Base-by-base conservation (phyloP, 2,888 invertebrate species). In the Meloe dianella region DNA sequence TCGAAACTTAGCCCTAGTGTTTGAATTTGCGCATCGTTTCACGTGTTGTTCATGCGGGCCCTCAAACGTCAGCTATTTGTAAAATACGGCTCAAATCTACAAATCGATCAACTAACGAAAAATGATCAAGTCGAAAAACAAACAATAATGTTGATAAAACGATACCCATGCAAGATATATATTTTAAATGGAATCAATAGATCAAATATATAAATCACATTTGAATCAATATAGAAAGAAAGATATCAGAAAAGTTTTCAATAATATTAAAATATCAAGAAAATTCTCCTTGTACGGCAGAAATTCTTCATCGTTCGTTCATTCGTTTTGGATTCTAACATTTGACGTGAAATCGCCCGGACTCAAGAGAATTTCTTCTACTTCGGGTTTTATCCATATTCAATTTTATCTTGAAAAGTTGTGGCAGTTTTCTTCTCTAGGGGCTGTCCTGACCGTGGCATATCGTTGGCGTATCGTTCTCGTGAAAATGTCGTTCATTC, bases 11-110 rank as follows among this genome's bases (percentile, higher is more conserved):
- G 54, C 12, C 51, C 75, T 77, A 75, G 79, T 83, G 82, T 83
- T 83, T 83, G 83, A 82, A 80, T 83, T 83, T 81, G 81, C 83
- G 83, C 82, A 80, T 81, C 78, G 80, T 73, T 83, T 80, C 82
- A 82, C 82, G 79, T 79, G 78, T 75, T 79, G 78, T 77, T 76
- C 77, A 80, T 80, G 81, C 81, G 79, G 79, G 80, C 75, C 74
- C 73, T 73, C 73, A 75, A 71, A 72, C 75, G 74, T 74, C 74
- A 73, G 75, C 75, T 60, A 63, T 62, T 38, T 62, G 54, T 30
- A n/a, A 51, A 27, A 27, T 8, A 54, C 8, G 24, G 22, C 22
- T 54, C 24, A 24, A 54, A 54, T 47, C 20, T n/a, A 20, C 9
- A 1, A 54, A 54, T 54, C 12, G 24, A 54, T 12, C 47, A 24